Evolutionary conservation across 2,797 vertebrate genomes (phyloP).

Genomic region (Taenioides sp.): DNA sequence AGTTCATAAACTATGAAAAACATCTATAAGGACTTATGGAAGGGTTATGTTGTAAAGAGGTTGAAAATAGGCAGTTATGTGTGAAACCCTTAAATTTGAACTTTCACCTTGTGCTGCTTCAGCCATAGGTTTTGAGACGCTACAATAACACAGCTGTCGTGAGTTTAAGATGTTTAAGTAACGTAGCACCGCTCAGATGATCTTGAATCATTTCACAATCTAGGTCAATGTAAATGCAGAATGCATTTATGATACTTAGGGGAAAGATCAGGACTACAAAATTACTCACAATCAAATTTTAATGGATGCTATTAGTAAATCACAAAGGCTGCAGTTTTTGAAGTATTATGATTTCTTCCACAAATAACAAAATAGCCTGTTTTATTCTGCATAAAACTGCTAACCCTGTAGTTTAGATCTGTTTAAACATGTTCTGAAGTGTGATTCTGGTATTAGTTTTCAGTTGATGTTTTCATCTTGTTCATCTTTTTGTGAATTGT

Average conservation of each 20-base stretch:
- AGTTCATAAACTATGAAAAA: background rate
- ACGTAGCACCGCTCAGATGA: background rate
- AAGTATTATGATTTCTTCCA: too few species aligned
- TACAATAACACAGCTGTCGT: background rate
- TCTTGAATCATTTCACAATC: constrained; percentile 9
- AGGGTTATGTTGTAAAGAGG: background rate
- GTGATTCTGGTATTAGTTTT: too few species aligned
- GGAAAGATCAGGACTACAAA: background rate
- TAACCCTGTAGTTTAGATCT: too few species aligned
- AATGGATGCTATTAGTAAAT: too few species aligned
- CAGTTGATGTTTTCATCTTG: too few species aligned
- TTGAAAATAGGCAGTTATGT: background rate
- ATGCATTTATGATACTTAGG: background rate
- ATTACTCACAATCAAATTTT: too few species aligned
- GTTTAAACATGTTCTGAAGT: too few species aligned
- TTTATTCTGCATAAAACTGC: too few species aligned
- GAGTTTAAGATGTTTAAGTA: constrained; percentile 8
- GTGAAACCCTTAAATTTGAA: constrained; percentile 11
- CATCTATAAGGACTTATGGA: background rate
- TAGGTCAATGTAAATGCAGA: background rate
- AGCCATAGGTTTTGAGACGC: background rate
- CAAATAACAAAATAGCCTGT: too few species aligned
- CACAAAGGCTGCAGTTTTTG: too few species aligned
- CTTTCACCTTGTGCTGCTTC: constrained; percentile 9
- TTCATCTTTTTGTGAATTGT: too few species aligned